Evolutionary conservation across 2,797 vertebrate species (phyloP), one percentile per base, ranked within the genome.

Genomic region (Cygnus olor): DNA sequence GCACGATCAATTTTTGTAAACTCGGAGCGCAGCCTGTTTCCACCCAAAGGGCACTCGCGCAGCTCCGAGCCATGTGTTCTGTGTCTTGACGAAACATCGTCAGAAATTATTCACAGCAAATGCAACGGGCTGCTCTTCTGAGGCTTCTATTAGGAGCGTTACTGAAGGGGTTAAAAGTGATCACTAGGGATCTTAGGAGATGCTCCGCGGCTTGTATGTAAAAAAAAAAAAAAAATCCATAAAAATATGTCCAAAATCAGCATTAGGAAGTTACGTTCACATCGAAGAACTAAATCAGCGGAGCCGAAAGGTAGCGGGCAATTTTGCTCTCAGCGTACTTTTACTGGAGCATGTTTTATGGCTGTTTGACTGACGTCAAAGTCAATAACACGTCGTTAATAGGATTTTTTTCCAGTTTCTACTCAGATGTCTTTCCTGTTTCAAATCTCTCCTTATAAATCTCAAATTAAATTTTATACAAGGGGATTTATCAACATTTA

Each of bases 391-490:
- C 87, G 73, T 95, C 78, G 72, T 81, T 95, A 82, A 88, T 63
- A 47, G 45, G 58, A 60, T 56, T 94, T 88, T 40, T 57, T 19
- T 51, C 92, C 85, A 14, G 36, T 92, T 93, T 77, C 90, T 79
- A 53, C 81, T 94, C 79, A 68, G 69, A 83, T 90, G 69, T 58
- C 87, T 84, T 93, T 92, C 88, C 80, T 54, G 56, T 74, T 91
- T 91, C 69, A 84, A 88, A 81, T 92, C 82, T 74, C 90, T 86
- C 84, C 64, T 82, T 83, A 68, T 92, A 91, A 96, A 90, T 84
- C 68, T 87, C 85, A 68, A 94, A 90, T 91, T 85, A 90, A 57
- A 66, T 94, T 95, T 96, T 81, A 96, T 82, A 72, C 30, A 85
- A 71, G 44, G 34, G 51, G 69, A 92, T 93, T 95, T 95, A 94